These are phyloP conservation scores for Agrenia bidenticulata DNA, from an alignment of 2,888 invertebrate species.

Conservation along the genomic window DNA sequence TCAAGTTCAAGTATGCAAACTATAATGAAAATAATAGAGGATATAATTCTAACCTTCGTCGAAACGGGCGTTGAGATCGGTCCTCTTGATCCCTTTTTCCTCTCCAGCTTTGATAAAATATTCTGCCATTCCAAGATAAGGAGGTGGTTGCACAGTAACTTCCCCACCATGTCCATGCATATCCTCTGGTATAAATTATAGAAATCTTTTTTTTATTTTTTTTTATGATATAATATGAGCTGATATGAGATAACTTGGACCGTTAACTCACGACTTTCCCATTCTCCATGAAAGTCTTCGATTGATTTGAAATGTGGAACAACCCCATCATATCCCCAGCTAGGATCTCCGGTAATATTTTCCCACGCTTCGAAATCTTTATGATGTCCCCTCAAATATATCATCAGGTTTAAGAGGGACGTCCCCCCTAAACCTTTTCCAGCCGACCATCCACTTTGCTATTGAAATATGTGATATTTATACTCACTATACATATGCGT, in stretches of 20 bases:
- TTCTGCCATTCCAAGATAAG: slow-evolving; percentile 35
- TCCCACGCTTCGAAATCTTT: slow-evolving; percentile 45
- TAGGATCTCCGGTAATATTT: slow-evolving; percentile 35
- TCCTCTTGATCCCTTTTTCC: slow-evolving; percentile 32
- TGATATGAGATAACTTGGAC: too few species aligned
- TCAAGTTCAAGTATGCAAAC: background rate
- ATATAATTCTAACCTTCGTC: slow-evolving; percentile 25
- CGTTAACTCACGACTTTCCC: slow-evolving; percentile 5
- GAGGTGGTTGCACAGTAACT: slow-evolving; percentile 29
- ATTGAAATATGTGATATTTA: background rate
- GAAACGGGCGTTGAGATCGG: slow-evolving; percentile 37
- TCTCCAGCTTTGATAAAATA: slow-evolving; percentile 34
- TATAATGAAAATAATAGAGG: background rate
- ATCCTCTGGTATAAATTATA: slow-evolving; percentile 21
- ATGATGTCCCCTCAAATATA: slow-evolving; percentile 30
- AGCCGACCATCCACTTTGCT: slow-evolving; percentile 38
- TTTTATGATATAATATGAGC: too few species aligned
- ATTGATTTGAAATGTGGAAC: slow-evolving; percentile 36
- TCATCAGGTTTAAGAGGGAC: slow-evolving; percentile 27
- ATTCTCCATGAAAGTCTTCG: slow-evolving; percentile 36
- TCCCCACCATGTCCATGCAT: slow-evolving; percentile 39
- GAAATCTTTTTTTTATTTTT: too few species aligned
- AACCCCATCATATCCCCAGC: slow-evolving; percentile 47
- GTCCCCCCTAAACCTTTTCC: slow-evolving; percentile 42
- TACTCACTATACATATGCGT: background rate